Evolutionary conservation across 2,113 vertebrate genomes (phyloP).

Genomic region (Pterocles burchelli): DNA sequence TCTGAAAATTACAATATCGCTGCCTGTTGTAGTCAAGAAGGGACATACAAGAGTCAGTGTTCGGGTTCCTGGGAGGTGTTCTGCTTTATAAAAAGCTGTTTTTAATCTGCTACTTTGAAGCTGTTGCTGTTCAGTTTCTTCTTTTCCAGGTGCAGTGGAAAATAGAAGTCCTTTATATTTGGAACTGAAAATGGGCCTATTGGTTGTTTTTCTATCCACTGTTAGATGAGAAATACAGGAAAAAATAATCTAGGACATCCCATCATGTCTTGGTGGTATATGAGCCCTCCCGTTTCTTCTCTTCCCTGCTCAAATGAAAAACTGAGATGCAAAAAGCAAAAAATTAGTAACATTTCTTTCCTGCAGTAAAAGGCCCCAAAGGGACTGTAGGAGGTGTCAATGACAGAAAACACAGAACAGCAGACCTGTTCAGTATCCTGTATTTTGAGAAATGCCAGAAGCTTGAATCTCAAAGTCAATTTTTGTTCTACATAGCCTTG

Average conservation of each 20-base stretch:
- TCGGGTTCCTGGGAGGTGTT: background rate
- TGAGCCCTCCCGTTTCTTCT: background rate
- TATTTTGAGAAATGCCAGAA: background rate
- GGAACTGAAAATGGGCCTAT: background rate
- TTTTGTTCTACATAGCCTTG: background rate
- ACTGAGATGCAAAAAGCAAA: background rate
- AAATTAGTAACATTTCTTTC: background rate
- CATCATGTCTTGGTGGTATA: background rate
- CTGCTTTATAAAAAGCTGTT: background rate
- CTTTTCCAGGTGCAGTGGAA: background rate
- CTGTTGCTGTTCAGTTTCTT: background rate
- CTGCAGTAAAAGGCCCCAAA: background rate
- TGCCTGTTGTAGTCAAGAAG: background rate
- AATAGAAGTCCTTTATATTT: background rate
- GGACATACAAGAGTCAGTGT: background rate
- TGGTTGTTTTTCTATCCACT: background rate
- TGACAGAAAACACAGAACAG: background rate
- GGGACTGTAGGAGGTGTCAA: background rate
- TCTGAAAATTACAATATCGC: background rate
- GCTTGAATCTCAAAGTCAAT: background rate
- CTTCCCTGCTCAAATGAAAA: background rate
- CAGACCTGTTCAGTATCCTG: background rate
- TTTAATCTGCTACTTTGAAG: conserved; percentile 7
- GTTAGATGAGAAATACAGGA: background rate
- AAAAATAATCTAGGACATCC: background rate